Base-by-base conservation (phyloP, 2,888 invertebrate species). In the Drosophila kanekoi region DNA sequence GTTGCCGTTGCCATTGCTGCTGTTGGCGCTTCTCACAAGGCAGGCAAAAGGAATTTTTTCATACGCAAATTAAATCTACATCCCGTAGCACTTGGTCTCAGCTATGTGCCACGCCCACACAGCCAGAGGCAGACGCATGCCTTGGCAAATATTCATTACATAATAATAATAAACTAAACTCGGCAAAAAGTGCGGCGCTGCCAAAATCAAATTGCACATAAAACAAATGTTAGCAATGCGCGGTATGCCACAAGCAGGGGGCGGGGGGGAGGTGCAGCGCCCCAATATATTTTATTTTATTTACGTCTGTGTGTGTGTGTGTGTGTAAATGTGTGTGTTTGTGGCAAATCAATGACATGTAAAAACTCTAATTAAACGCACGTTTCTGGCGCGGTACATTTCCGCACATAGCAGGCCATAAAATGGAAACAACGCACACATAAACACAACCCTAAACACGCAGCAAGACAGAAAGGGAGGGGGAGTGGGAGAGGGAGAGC, bases 101-200 rank as follows among this genome's bases (percentile, higher is more conserved):
- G 86, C 64, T 60, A 68, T 68, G 67, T 53, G 61, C 72, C 43
- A 60, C 56, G 32, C 58, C 48, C 56, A 52, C 43, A 16, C 14
- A 6, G 43, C 11, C 44, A 2, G 18, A 11, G 35, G 33, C 37
- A 62, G 20, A 20, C 44, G 47, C 52, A 72, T 77, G 54, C 81
- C 68, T 82, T 67, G 58, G 71, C 83, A 84, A 84, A 84, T 84
- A 84, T 88, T 88, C 77, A 79, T 79, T 84, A 86, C 77, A 82
- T 79, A 84, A 84, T 86, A 84, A 84, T 86, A 84, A 84, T 86
- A 84, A 88, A 88, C 87, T 79, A 70, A 88, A 71, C 83, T 79
- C 75, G 77, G 62, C 72, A 66, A 78, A 85, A 74, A 73, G 62
- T 75, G 81, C 74, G 70, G 48, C 66, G 58, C 6, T 14, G 60